Evolutionary conservation across 2,797 vertebrate genomes (phyloP), one percentile per base, ranked within the genome.

Genomic region (Peromyscus melanophrys): DNA sequence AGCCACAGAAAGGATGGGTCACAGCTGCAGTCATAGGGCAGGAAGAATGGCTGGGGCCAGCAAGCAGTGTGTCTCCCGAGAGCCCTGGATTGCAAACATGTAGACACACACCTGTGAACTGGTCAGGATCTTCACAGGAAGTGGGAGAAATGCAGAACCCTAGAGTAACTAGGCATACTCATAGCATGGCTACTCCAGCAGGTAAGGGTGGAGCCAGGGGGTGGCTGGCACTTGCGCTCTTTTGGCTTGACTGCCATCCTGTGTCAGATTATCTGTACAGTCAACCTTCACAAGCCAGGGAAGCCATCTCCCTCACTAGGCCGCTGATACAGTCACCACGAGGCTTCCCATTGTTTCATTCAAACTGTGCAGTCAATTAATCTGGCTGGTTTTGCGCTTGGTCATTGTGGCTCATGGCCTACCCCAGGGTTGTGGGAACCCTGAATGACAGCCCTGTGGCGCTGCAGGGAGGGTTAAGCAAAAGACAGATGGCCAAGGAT

Each of bases 101-200:
- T 43, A 43, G 40, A 34, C 25, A 27, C 37, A 13, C 9, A 25
- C 0, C 0, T 76, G 52, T 34, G 14, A 27, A 16, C 1, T n/a
- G 80, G 14, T 10, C 13, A 75, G 75, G 49, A 34, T 63, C 40
- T 29, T 37, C 1, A 4, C 2, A 69, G 55, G 29, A 55, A 82
- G 52, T 0, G 4, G 73, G 71, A 52, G 78, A 73, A 69, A 67
- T 0, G 13, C 27, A 7, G 46, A 9, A 1, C n/a, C 75, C 43
- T 4, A 2, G 63, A 43, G 13, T 34, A 8, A 31, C 52, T 0
- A 0, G 10, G 1, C 7, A 16, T 13, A 16, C 31, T 31, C 59
- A 49, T 6, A 29, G 80, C 59, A 40, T 7, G 10, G 43, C 88
- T 37, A 65, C 87, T 12, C 57, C 3, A 21, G 85, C 3, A 27